A percentile compares a stretch with the other conserved stretches of the same genome.
phyloP scores from a whole-genome alignment of 2,888 invertebrate species.

The Girardia tigrina region DNA sequence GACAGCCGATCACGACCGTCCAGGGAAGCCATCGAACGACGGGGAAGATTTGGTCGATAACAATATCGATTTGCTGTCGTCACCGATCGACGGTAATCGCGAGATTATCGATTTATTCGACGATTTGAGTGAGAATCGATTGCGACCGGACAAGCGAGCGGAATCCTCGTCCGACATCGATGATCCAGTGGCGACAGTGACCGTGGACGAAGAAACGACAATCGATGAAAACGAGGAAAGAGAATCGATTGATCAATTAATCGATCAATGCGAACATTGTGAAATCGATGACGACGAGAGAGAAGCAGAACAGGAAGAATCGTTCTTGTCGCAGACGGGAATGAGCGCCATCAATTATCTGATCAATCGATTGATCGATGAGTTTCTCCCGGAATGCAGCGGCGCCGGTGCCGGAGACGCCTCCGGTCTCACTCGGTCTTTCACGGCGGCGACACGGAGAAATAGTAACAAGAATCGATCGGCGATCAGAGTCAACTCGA shows the following conservation, averaged over 20 bases:
- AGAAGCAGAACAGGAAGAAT: background rate
- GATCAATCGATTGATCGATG: background rate
- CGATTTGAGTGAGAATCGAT: background rate
- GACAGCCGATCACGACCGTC: background rate
- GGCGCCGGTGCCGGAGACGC: too few relatives aligned
- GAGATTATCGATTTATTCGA: background rate
- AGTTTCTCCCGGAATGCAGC: background rate
- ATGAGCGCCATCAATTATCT: too few relatives aligned
- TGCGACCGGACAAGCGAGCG: background rate
- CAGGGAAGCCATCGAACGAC: too few relatives aligned
- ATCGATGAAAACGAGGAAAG: background rate
- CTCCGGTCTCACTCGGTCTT: too few relatives aligned
- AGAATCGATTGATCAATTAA: too few relatives aligned
- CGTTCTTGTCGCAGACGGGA: background rate
- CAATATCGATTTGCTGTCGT: background rate
- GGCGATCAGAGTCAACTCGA: background rate
- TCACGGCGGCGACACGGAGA: background rate
- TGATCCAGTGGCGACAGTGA: background rate
- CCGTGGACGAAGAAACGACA: background rate
- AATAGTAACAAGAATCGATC: too few relatives aligned
- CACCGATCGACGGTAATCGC: background rate
- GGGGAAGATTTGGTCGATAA: too few relatives aligned
- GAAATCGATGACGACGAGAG: background rate
- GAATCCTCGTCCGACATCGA: background rate
- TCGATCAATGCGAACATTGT: too few relatives aligned